A percentile compares a stretch with the other conserved stretches of the same genome.
Evolutionary conservation across 2,113 vertebrate genomes (phyloP).

Genomic region (Fregata magnificens): DNA sequence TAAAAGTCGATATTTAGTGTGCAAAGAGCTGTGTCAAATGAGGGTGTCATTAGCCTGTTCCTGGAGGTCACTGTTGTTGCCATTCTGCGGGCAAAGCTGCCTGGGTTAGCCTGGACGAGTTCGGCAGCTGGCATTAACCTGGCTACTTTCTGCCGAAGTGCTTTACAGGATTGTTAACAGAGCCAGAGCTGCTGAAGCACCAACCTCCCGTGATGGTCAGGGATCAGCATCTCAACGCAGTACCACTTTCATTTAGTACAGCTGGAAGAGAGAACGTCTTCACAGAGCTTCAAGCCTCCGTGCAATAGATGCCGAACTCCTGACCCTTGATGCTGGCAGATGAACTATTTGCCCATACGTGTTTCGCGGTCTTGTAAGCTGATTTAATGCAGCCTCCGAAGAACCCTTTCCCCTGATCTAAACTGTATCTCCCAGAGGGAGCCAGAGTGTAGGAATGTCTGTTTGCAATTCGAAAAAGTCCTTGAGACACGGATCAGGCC

Average conservation of each 20-base stretch:
- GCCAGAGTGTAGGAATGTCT: neutral
- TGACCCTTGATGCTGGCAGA: neutral
- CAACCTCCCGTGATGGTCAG: neutral
- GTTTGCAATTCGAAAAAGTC: neutral
- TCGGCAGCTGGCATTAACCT: neutral
- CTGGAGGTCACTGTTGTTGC: neutral
- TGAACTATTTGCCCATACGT: neutral
- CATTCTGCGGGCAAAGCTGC: neutral
- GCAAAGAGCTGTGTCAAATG: neutral
- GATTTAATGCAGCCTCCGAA: neutral
- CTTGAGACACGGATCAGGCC: neutral
- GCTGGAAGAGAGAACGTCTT: neutral
- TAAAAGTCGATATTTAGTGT: neutral
- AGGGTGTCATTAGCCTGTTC: neutral
- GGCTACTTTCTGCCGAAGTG: neutral
- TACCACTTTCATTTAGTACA: neutral
- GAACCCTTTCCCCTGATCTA: neutral
- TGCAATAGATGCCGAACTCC: neutral
- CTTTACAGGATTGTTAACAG: neutral
- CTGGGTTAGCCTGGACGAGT: neutral
- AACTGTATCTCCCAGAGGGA: neutral
- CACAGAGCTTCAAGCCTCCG: neutral
- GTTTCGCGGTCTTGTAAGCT: neutral
- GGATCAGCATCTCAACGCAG: neutral
- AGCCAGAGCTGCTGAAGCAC: neutral